phyloP scores from a whole-genome alignment of 1,140 invertebrate species.

The Bombus picipes region DNA sequence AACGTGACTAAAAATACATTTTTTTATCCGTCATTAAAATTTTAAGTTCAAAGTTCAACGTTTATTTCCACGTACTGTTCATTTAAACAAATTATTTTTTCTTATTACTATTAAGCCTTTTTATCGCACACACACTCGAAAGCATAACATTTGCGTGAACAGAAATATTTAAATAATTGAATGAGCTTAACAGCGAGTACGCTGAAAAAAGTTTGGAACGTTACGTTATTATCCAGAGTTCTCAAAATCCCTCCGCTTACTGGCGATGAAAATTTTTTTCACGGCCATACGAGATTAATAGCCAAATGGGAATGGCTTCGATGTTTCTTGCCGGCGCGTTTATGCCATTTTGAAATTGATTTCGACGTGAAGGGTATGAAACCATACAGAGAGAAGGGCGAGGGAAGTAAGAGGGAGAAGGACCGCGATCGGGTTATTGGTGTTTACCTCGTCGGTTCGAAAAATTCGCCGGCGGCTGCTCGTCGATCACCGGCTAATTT shows the following conservation, averaged over 20 bases:
- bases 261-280: not conserved
- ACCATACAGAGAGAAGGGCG: not conserved
- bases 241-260: too few relatives aligned
- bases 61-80: too few relatives aligned
- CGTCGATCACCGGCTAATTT: slow-evolving; percentile 53
- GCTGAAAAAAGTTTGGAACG: too few relatives aligned
- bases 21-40: too few relatives aligned
- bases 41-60: too few relatives aligned
- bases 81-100: too few relatives aligned
- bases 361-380: slow-evolving; percentile 26
- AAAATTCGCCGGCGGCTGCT: slow-evolving; percentile 49
- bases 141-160: too few relatives aligned
- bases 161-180: too few relatives aligned
- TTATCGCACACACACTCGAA: too few relatives aligned
- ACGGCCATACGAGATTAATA: slow-evolving; percentile 38
- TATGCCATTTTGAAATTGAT: slow-evolving; percentile 55
- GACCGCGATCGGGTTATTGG: slow-evolving; percentile 28
- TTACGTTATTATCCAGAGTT: too few relatives aligned
- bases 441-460: slow-evolving; percentile 31
- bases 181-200: too few relatives aligned
- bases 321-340: slow-evolving; percentile 27
- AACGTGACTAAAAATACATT: not conserved
- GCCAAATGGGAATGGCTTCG: not conserved
- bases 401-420: not conserved
- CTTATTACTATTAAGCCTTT: too few relatives aligned